Percentiles rank a stretch among this genome's conserved stretches.
Evolutionary conservation across 1,140 invertebrate species (phyloP).

Genomic region (Anthonomus grandis): DNA sequence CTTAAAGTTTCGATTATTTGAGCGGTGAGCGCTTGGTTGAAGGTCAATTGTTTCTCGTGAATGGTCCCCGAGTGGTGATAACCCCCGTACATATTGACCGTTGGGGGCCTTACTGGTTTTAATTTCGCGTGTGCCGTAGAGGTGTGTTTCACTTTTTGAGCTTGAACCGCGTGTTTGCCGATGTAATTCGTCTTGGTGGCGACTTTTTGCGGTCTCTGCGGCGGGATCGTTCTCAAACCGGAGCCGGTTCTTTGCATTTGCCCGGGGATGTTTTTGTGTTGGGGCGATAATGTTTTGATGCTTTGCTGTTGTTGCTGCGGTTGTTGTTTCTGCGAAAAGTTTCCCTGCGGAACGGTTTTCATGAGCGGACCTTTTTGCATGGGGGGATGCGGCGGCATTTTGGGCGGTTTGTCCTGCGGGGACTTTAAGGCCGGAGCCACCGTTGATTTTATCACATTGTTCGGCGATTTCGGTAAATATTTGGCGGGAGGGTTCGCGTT

Average conservation of each 20-base stretch:
- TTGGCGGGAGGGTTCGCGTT: slow-evolving; percentile 26
- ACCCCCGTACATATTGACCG: slow-evolving; percentile 12
- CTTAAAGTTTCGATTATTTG: slow-evolving; percentile 47
- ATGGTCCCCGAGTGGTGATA: slow-evolving; percentile 21
- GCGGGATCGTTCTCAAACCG: slow-evolving; percentile 44
- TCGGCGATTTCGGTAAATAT: slow-evolving; percentile 33
- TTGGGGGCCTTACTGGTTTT: slow-evolving; percentile 14
- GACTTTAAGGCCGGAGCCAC: slow-evolving; percentile 18
- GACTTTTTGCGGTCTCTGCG: slow-evolving; percentile 39
- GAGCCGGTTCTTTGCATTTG: slow-evolving; percentile 40
- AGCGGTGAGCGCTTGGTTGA: slow-evolving; percentile 46
- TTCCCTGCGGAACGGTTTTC: slow-evolving; percentile 38
- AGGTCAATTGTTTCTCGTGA: slow-evolving; percentile 39
- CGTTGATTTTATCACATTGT: slow-evolving; percentile 22
- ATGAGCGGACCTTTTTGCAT: slow-evolving; percentile 41
- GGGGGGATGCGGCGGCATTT: slow-evolving; percentile 33
- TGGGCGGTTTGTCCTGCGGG: slow-evolving; percentile 15
- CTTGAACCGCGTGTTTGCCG: slow-evolving; percentile 48
- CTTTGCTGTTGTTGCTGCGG: slow-evolving; percentile 29
- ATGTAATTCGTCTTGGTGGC: slow-evolving; percentile 45
- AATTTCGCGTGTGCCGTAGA: slow-evolving; percentile 23
- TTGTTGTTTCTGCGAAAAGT: slow-evolving; percentile 27
- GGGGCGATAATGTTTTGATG: slow-evolving; percentile 42
- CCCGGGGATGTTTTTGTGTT: slow-evolving; percentile 32
- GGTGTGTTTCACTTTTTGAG: slow-evolving; percentile 39